Percentiles rank a stretch among this genome's conserved stretches.
These are phyloP conservation scores for Julus scanicus DNA, from an alignment of 2,888 invertebrate species.

Conservation along the genomic window DNA sequence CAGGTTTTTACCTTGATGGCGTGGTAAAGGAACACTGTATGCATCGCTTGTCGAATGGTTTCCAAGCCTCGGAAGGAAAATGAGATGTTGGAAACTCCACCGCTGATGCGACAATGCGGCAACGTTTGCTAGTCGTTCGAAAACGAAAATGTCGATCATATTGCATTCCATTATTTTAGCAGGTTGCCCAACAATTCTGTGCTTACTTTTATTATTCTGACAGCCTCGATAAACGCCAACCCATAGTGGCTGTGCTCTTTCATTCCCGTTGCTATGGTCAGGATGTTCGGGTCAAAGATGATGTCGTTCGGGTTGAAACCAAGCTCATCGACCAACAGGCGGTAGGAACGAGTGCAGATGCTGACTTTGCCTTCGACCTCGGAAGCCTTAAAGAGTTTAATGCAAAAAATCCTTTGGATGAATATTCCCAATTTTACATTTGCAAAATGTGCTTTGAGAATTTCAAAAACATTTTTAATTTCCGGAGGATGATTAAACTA, in stretches of 20 bases:
- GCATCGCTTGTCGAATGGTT: conserved; percentile 70
- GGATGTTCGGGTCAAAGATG: conserved; percentile 73
- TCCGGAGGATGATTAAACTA: too few species aligned
- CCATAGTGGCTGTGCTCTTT: conserved; percentile 72
- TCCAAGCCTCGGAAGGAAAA: conserved; percentile 73
- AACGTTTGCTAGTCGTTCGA: conserved; percentile 61
- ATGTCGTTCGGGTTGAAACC: conserved; percentile 71
- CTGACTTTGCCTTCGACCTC: conserved; percentile 69
- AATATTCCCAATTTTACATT: too few species aligned
- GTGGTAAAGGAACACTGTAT: conserved; percentile 72
- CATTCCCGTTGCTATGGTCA: conserved; percentile 73
- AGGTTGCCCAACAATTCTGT: too few species aligned
- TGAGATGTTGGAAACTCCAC: conserved; percentile 72
- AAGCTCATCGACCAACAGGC: conserved; percentile 68
- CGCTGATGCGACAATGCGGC: conserved; percentile 69
- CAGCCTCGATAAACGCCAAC: conserved; percentile 70
- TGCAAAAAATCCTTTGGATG: too few species aligned
- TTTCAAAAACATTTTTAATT: too few species aligned
- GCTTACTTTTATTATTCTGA: conserved; percentile 68
- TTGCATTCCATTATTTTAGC: too few species aligned
- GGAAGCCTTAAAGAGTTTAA: conserved; percentile 66
- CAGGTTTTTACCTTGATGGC: conserved; percentile 68
- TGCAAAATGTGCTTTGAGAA: too few species aligned
- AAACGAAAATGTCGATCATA: background rate
- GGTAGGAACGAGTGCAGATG: conserved; percentile 71